A percentile compares a stretch with the other conserved stretches of the same genome.
These are phyloP conservation scores for Sebastes itinus DNA, from an alignment of 2,797 vertebrate genomes.

Conservation along the genomic window DNA sequence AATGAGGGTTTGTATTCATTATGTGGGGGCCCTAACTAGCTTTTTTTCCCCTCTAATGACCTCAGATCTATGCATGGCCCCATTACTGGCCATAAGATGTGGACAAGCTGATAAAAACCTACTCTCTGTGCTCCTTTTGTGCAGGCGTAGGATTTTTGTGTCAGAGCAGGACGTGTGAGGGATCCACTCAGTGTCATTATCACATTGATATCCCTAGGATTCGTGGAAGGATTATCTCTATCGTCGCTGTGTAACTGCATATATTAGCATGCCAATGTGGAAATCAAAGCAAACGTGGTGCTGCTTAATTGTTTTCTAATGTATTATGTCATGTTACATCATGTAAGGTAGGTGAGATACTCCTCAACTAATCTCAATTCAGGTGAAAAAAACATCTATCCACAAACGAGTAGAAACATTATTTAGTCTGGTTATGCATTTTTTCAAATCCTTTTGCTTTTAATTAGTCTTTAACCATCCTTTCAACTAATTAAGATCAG, in stretches of 20 bases:
- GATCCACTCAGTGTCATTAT: slow-evolving; percentile 54
- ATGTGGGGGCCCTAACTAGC: neutral
- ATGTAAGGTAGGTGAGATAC: slow-evolving; percentile 6
- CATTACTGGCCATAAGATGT: slow-evolving; percentile 38
- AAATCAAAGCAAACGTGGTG: slow-evolving; percentile 51
- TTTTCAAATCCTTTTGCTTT: neutral
- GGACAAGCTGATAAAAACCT: slow-evolving; percentile 25
- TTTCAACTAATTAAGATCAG: neutral
- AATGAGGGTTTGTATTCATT: slow-evolving; percentile 52
- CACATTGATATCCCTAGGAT: slow-evolving; percentile 40
- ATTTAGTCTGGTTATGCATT: neutral
- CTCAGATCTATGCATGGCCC: slow-evolving; percentile 25
- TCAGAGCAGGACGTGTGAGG: slow-evolving; percentile 22
- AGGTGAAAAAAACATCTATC: neutral
- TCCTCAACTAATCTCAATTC: neutral
- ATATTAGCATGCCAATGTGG: slow-evolving; percentile 55
- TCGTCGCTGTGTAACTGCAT: slow-evolving; percentile 29
- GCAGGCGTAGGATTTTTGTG: neutral
- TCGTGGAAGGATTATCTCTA: slow-evolving; percentile 37
- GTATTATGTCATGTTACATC: neutral
- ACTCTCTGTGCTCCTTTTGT: slow-evolving; percentile 48
- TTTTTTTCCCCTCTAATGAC: slow-evolving; percentile 37
- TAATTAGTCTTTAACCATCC: neutral
- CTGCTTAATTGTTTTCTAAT: slow-evolving; percentile 16
- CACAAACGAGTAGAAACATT: neutral